Evolutionary conservation across 2,113 vertebrate species (phyloP).

Genomic region (Rhizomys pruinosus): DNA sequence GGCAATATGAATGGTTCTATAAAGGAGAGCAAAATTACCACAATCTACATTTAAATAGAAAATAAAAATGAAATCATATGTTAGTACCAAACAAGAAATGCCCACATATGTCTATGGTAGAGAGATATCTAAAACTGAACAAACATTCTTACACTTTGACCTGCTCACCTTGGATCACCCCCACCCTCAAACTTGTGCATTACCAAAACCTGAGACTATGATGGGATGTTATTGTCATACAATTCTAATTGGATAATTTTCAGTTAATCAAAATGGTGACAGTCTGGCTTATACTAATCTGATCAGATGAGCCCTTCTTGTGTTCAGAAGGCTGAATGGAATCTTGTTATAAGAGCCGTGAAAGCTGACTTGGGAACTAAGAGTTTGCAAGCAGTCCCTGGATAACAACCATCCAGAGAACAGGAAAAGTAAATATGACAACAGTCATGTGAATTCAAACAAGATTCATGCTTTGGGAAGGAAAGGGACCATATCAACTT

Average conservation of each 20-base stretch:
- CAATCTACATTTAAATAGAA: neutral
- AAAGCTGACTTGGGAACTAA: neutral
- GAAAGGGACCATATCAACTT: neutral
- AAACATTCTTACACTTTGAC: fast-evolving
- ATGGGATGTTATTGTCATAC: neutral
- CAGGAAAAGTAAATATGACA: neutral
- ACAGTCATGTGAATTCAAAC: neutral
- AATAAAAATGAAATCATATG: neutral
- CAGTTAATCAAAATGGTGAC: neutral
- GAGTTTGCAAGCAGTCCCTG: neutral
- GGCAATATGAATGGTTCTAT: neutral
- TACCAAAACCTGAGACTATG: neutral
- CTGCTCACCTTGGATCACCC: neutral
- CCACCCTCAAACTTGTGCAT: neutral
- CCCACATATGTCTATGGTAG: neutral
- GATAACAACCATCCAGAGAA: neutral
- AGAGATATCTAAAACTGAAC: neutral
- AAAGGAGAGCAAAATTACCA: neutral
- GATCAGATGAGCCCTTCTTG: neutral
- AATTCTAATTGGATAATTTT: neutral
- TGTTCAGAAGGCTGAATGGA: neutral
- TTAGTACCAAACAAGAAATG: neutral
- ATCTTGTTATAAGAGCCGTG: too few relatives aligned
- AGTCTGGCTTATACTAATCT: neutral
- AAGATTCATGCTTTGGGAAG: neutral